A percentile compares a stretch with the other conserved stretches of the same genome.
Evolutionary conservation across 2,113 vertebrate species (phyloP).

Genomic region (Butorides virescens): DNA sequence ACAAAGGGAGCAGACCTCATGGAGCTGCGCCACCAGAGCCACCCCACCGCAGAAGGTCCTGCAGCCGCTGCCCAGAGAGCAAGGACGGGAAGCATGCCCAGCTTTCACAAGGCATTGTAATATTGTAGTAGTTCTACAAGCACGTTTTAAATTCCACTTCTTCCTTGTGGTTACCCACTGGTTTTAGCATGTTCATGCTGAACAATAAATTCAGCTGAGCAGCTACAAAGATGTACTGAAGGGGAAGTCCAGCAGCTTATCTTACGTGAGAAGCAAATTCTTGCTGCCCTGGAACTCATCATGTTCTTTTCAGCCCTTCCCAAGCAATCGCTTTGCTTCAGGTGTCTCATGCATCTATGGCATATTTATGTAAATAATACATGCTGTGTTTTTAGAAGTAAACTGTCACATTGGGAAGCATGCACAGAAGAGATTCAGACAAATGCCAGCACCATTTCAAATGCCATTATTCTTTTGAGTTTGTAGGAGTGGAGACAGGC

Average conservation of each 20-base stretch:
- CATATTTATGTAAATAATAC: not conserved
- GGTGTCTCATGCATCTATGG: not conserved
- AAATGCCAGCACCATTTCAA: not conserved
- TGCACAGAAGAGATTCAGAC: not conserved
- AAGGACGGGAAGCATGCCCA: not conserved
- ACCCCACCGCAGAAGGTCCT: not conserved
- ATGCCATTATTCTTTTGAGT: not conserved
- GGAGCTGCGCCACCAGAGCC: not conserved
- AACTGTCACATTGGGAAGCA: not conserved
- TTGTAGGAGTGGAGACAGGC: not conserved
- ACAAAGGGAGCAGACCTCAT: not conserved
- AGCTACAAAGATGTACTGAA: not conserved
- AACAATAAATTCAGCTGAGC: not conserved
- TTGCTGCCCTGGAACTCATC: not conserved
- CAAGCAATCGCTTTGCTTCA: not conserved
- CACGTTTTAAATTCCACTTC: not conserved
- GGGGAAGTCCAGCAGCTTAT: not conserved
- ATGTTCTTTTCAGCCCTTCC: not conserved
- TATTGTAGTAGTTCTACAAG: not conserved
- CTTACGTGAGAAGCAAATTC: not conserved
- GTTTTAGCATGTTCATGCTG: not conserved
- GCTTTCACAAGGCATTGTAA: not conserved
- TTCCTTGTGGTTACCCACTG: too few species aligned
- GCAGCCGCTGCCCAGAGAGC: not conserved
- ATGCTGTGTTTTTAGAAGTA: not conserved